Conservation (phyloP, 2,888 invertebrate species). For the Psylliodes chrysocephalus region DNA sequence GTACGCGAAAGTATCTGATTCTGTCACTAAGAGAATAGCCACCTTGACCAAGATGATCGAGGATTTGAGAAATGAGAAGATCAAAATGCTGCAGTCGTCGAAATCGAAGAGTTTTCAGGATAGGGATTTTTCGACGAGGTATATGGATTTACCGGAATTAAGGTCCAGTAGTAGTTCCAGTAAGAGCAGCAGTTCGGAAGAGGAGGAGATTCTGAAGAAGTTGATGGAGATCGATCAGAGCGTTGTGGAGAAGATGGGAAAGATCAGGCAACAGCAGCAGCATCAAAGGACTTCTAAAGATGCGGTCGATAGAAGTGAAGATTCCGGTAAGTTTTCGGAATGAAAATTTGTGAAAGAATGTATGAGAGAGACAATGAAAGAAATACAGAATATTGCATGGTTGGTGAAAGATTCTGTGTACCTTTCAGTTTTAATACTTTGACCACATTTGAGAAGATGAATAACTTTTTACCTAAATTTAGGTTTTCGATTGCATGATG, state of each 20-base stretch:
- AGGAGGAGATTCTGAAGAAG: constrained; percentile 49
- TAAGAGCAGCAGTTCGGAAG: constrained; percentile 46
- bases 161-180: constrained; percentile 41
- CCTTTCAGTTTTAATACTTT: no score
- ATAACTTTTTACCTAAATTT: no score
- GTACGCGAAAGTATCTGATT: constrained; percentile 67
- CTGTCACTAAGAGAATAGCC: constrained; percentile 68
- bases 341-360: background rate
- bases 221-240: constrained; percentile 56
- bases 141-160: constrained; percentile 53
- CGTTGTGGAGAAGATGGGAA: constrained; percentile 53
- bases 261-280: constrained; percentile 28
- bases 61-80: constrained; percentile 70
- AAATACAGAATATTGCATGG: no score
- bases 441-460: no score
- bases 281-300: background rate
- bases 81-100: constrained; percentile 59
- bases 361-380: no score
- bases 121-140: constrained; percentile 56
- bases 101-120: constrained; percentile 42
- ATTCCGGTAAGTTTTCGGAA: constrained; percentile 18
- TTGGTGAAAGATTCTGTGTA: no score
- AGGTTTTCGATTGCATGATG: no score
- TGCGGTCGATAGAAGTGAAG: constrained; percentile 6
- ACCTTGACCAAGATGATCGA: constrained; percentile 68